Base-by-base conservation (phyloP, 2,797 vertebrate species). In the Parauchenoglanis punctatus region DNA sequence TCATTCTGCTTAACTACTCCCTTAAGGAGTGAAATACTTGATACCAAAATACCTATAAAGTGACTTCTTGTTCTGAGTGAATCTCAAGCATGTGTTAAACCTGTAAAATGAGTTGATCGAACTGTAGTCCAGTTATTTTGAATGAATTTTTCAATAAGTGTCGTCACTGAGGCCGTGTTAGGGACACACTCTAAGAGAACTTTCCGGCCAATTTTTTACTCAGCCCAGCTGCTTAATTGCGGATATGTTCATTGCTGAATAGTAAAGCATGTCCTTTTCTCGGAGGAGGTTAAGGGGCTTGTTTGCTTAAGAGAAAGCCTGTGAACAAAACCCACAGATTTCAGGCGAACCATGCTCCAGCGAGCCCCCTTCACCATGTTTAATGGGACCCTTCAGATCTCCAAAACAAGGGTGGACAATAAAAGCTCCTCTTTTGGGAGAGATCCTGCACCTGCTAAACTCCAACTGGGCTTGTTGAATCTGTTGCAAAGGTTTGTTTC, bases 361-460 rank as follows among this genome's bases (percentile, higher is more conserved):
- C 89, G 11, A 83, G 85, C 75, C 81, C 61, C 90, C 87, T 92
- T 89, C 85, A 85, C 82, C 70, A 61, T 13, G 54, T 84, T 91
- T 89, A 90, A 91, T 90, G 80, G 88, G 89, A 87, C 91, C 81
- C 90, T 92, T 89, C 73, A 92, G 75, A 90, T 56, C 86, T 81
- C 83, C 75, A 88, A 88, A 90, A 88, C 81, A 85, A 85, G 52
- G 78, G 73, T 56, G 56, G 75, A 91, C 89, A 91, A 92, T 88
- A 85, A 67, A 65, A 90, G 86, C 81, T 70, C 18, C 63, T 91
- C 87, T 90, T 91, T 88, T 90, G 46, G 70, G 89, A 25, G 78
- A 87, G 86, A 89, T 92, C 89, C 90, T 93, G 92, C 94, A 95
- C 94, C 94, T 94, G 94, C 94, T 94, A 89, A 92, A 92, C 88